These are phyloP conservation scores for Hippocampus guttulatus DNA, from an alignment of 2,113 vertebrate species.

Conservation along the genomic window DNA sequence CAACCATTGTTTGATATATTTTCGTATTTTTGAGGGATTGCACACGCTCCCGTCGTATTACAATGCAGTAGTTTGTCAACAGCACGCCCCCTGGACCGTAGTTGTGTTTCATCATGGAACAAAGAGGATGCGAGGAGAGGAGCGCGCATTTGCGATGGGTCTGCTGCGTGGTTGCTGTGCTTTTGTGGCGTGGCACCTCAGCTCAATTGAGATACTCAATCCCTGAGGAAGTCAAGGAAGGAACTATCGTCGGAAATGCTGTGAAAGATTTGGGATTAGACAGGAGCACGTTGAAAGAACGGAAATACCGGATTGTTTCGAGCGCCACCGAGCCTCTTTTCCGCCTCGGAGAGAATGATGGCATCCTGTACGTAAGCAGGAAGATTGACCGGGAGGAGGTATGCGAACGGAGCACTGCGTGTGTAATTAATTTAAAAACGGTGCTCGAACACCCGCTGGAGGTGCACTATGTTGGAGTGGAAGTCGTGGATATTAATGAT, in stretches of 20 bases:
- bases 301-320: conserved; percentile 51
- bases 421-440: conserved; percentile 52
- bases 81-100: neutral
- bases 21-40: neutral
- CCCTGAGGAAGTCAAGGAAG: conserved; percentile 48
- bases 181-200: conserved; percentile 38
- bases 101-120: conserved; percentile 8
- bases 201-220: conserved; percentile 57
- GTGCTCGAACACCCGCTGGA: conserved; percentile 57
- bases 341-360: conserved; percentile 42
- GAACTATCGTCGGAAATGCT: conserved; percentile 51
- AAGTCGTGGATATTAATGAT: conserved; percentile 70
- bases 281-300: conserved; percentile 24
- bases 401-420: conserved; percentile 33
- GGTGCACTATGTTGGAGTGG: conserved; percentile 50
- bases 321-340: conserved; percentile 33
- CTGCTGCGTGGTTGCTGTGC: conserved; percentile 10
- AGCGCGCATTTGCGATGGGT: conserved; percentile 10
- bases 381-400: conserved; percentile 54
- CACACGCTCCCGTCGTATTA: neutral
- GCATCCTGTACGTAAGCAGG: conserved; percentile 33
- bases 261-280: conserved; percentile 59
- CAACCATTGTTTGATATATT: neutral
- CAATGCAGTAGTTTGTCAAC: neutral
- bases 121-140: conserved; percentile 22